Base-by-base conservation (phyloP, 2,888 invertebrate species). In the Lasioglossum marginatum region DNA sequence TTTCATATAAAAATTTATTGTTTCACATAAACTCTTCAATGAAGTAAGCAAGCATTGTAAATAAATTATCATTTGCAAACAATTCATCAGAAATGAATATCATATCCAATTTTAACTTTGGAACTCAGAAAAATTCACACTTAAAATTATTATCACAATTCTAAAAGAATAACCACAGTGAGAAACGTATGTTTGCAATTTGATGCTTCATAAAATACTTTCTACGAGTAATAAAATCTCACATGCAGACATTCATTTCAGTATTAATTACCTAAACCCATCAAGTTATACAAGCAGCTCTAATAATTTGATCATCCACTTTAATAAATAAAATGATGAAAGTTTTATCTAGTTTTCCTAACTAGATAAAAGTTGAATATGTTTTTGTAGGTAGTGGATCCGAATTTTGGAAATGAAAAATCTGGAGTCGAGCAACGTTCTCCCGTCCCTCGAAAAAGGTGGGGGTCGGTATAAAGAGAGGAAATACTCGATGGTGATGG, bases 401-500 rank as follows among this genome's bases (percentile, higher is more conserved):
- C 23, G 16, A 72, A 82, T 83, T 83, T 89, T 75, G 40, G 73
- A 77, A 27, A 45, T 37, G 27, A 72, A 45, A 6, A 19, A 74
- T 57, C 68, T n/a, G 37, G 1, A 68, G 37, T 23, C 31, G 66
- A 73, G 34, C 45, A 70, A 74, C 85, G 73, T 74, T 89, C 86
- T 89, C 91, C 48, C 77, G 74, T 74, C 40, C 83, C 52, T 68
- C 66, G 76, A 75, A 57, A 63, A 88, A 91, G 91, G 95, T 95
- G 94, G 95, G 95, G 94, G 94, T 90, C 88, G 87, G 92, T 94
- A 94, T 94, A 95, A 93, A 94, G 94, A 93, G 92, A 93, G 93
- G 93, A 94, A 93, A 93, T 93, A 92, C 92, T 90, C 91, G 90
- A 90, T 92, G 91, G 91, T 85, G 92, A 92, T 92, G 90, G 92